Percentiles rank a stretch among this genome's conserved stretches.
phyloP scores from a whole-genome alignment of 2,113 vertebrate genomes.

The Cygnus buccinator region DNA sequence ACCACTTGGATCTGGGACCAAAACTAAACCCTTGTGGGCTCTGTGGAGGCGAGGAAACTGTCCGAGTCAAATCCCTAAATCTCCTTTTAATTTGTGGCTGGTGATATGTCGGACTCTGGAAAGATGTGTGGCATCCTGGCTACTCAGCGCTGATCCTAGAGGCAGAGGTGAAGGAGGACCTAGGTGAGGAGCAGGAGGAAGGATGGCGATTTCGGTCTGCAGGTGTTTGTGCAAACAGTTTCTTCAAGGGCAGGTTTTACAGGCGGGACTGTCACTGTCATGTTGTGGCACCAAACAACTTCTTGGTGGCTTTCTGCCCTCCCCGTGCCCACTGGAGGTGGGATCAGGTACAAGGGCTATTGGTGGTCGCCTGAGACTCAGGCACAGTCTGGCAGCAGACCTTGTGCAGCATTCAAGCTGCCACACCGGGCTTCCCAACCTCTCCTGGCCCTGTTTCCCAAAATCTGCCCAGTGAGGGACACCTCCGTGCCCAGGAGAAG shows the following conservation, averaged over 20 bases:
- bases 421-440: background rate
- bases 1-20: background rate
- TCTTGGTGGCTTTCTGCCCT: background rate
- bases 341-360: background rate
- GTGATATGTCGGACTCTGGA: background rate
- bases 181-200: background rate
- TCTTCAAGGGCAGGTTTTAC: background rate
- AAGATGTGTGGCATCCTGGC: background rate
- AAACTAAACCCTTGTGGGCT: background rate
- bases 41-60: background rate
- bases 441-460: background rate
- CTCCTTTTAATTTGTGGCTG: background rate
- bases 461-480: background rate
- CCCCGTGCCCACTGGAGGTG: accelerated
- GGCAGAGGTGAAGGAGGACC: background rate
- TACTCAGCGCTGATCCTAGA: background rate
- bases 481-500: background rate
- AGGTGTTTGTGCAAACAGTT: background rate
- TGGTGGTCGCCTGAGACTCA: background rate
- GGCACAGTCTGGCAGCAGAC: background rate
- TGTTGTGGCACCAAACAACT: background rate
- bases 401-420: too few relatives aligned
- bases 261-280: accelerated
- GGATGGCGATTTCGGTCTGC: background rate
- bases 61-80: background rate